These are phyloP conservation scores for Corythoichthys intestinalis DNA, from an alignment of 2,113 vertebrate genomes.

Conservation along the genomic window DNA sequence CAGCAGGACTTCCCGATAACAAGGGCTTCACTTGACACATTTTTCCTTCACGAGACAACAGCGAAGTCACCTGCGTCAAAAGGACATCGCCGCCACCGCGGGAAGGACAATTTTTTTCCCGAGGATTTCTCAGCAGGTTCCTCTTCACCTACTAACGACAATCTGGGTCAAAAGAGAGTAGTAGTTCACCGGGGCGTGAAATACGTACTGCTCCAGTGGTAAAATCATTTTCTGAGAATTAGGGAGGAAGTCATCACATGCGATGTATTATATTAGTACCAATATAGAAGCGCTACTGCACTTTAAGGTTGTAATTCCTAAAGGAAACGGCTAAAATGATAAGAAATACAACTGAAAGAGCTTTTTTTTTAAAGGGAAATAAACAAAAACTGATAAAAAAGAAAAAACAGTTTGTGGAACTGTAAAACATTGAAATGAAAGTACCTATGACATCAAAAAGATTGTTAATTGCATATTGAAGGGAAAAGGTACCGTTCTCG, in stretches of 20 bases:
- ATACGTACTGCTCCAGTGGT: constrained; percentile 10
- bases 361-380: too few relatives aligned
- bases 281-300: background rate
- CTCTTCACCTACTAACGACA: background rate
- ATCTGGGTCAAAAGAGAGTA: constrained; percentile 25
- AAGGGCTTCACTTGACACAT: background rate
- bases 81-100: background rate
- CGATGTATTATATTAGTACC: background rate
- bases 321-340: too few relatives aligned
- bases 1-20: background rate
- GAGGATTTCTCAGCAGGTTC: background rate
- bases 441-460: too few relatives aligned
- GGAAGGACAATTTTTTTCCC: background rate
- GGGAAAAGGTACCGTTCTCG: too few relatives aligned
- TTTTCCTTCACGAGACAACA: background rate
- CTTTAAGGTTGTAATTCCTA: background rate
- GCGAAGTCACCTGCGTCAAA: background rate
- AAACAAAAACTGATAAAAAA: too few relatives aligned
- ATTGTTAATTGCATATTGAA: too few relatives aligned
- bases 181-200: constrained; percentile 20
- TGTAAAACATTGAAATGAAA: too few relatives aligned
- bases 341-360: too few relatives aligned
- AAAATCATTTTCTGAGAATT: background rate
- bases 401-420: too few relatives aligned
- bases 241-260: background rate